A percentile compares a stretch with the other conserved stretches of the same genome.
Conservation (phyloP, 1,140 invertebrate species). For the Acromyrmex heyeri region DNA sequence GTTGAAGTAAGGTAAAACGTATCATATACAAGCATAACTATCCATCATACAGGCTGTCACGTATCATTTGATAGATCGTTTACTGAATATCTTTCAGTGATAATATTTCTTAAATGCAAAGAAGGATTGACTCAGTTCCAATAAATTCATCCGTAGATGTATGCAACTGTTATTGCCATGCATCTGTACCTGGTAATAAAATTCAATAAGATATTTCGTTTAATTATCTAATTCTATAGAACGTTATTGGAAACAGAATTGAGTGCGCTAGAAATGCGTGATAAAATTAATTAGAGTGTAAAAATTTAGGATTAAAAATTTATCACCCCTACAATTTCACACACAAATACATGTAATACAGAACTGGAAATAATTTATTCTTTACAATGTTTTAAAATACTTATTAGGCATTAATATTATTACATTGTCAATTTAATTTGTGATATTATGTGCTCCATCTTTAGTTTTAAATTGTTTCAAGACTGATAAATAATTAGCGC, state of each 20-base stretch:
- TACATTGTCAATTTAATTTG: too few species aligned
- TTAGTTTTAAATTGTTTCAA: too few species aligned
- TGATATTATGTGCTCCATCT: too few species aligned
- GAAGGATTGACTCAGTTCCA: conserved; percentile 31
- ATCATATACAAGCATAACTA: conserved; percentile 19
- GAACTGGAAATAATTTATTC: neutral
- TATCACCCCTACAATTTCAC: neutral
- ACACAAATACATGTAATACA: neutral
- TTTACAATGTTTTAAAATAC: too few species aligned
- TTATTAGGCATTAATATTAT: too few species aligned
- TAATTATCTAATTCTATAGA: neutral
- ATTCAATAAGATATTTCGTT: neutral
- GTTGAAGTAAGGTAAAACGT: conserved; percentile 32
- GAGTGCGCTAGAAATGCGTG: neutral
- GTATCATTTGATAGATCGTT: conserved; percentile 61
- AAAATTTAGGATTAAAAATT: neutral
- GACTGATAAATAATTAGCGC: too few species aligned
- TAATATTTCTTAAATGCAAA: conserved; percentile 54
- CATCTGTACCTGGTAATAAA: neutral
- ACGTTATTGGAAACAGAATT: neutral
- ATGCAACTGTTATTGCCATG: neutral
- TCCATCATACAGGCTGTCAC: conserved; percentile 45
- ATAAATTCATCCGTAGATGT: neutral
- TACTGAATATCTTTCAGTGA: conserved; percentile 46
- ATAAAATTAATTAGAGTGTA: neutral